phyloP scores from a whole-genome alignment of 2,888 invertebrate species.

The Apamea epomidion region DNA sequence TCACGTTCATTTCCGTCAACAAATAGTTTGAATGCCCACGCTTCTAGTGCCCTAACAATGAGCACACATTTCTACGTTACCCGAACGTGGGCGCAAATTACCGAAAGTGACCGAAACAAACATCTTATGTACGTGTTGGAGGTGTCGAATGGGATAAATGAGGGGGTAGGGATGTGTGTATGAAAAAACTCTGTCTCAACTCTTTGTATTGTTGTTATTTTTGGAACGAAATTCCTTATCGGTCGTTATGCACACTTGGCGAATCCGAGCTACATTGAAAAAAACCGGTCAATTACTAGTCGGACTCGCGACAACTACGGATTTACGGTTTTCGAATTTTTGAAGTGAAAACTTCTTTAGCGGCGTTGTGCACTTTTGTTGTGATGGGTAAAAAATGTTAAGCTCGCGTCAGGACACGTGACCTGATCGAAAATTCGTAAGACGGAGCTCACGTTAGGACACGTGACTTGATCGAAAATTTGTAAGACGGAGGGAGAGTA shows the following conservation, averaged over 20 bases:
- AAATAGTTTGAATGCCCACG: constrained; percentile 20
- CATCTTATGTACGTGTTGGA: constrained; percentile 28
- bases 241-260: not conserved
- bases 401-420: too few relatives aligned
- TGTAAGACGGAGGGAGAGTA: too few relatives aligned
- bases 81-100: constrained; percentile 1
- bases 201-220: not conserved
- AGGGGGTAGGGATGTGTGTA: not conserved
- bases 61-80: constrained; percentile 48
- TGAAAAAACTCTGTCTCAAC: not conserved
- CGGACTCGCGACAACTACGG: too few relatives aligned
- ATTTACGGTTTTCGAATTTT: too few relatives aligned
- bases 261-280: not conserved
- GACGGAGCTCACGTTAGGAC: too few relatives aligned
- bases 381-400: too few relatives aligned
- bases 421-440: too few relatives aligned
- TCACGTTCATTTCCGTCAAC: constrained; percentile 1
- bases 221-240: not conserved
- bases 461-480: too few relatives aligned
- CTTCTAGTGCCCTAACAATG: constrained; percentile 35
- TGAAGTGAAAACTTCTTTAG: too few relatives aligned
- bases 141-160: constrained; percentile 20
- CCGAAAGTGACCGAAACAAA: constrained; percentile 30
- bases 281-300: not conserved
- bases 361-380: too few relatives aligned